Evolutionary conservation across 2,888 invertebrate species (phyloP), one percentile per base, ranked within the genome.

Genomic region (Parnassius smintheus): DNA sequence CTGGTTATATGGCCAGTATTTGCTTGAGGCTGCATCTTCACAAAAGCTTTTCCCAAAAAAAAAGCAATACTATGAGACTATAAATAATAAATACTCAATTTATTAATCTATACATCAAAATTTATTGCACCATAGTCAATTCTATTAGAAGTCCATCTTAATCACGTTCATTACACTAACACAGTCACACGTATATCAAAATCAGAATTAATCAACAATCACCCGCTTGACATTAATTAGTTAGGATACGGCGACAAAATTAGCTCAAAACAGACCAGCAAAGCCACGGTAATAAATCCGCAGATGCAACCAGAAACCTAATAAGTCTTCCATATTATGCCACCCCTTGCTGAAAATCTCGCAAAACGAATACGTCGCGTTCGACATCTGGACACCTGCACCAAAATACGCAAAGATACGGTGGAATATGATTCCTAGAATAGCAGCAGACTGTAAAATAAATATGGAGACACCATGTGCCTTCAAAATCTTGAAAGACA

Each of bases 381-480:
- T 79, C 83, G 78, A 89, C 91, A 91, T 91, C 88, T 91, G 91
- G 88, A 78, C 88, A 90, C 89, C 91, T 91, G 90, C 77, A 74
- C 86, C 75, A 76, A 88, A 90, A 89, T 88, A 89, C 78, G 75
- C 80, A 70, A 76, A 80, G 81, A 86, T 83, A 87, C 84, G 82
- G 78, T 76, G 78, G 82, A 85, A 87, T 85, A 88, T 83, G 81
- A 83, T 91, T 91, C 91, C 88, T 90, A 89, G 91, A 91, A 91
- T 90, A 90, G 91, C 90, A 87, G 74, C 89, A 88, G 91, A 88
- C 89, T 87, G 89, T 88, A 88, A 90, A 91, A 90, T 88, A 88
- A 86, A 88, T 74, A 81, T 76, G 82, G 80, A 81, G 83, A 84
- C 82, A 86, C 82, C 88, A 89, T 85, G 82, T 88, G 90, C 86